Conservation (phyloP, 2,797 vertebrate genomes). For the Holocentrus rufus region DNA sequence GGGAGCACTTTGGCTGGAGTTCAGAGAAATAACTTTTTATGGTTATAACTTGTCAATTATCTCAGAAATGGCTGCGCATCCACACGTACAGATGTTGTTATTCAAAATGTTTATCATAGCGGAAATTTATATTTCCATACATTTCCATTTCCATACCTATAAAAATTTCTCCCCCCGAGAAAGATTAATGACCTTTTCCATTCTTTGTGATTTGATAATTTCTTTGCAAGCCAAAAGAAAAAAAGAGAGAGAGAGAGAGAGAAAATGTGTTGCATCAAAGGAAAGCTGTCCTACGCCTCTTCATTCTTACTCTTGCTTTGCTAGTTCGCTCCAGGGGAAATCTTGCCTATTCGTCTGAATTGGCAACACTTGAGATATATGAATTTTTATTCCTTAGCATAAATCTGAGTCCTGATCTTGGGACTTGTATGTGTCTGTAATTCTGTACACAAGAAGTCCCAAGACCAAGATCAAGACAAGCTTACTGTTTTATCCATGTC, state of each 20-base stretch:
- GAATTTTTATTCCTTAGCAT: constrained; percentile 22
- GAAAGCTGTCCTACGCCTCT: constrained; percentile 1
- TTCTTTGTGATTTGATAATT: constrained; percentile 16
- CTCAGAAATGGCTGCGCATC: constrained; percentile 45
- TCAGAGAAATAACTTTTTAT: constrained; percentile 67
- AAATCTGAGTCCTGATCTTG: constrained; percentile 13
- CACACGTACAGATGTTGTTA: constrained; percentile 52
- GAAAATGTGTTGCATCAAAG: constrained; percentile 19
- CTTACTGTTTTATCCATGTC: constrained; percentile 18
- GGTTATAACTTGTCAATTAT: constrained; percentile 64
- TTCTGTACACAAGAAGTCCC: background rate
- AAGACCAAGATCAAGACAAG: background rate
- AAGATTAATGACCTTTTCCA: constrained; percentile 17
- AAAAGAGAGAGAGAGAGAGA: background rate
- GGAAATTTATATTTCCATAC: background rate
- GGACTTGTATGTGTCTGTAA: constrained; percentile 20
- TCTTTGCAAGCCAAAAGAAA: background rate
- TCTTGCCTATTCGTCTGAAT: background rate
- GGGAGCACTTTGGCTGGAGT: constrained; percentile 62
- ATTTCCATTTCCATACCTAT: background rate
- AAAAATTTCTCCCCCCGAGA: background rate
- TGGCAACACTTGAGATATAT: constrained; percentile 15
- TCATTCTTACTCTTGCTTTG: constrained; percentile 23
- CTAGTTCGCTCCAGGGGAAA: constrained; percentile 22
- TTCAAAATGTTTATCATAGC: constrained; percentile 31